Percentiles rank a stretch among this genome's conserved stretches.
These are phyloP conservation scores for Stenchaetothrips biformis DNA, from an alignment of 2,888 invertebrate species.

Conservation along the genomic window DNA sequence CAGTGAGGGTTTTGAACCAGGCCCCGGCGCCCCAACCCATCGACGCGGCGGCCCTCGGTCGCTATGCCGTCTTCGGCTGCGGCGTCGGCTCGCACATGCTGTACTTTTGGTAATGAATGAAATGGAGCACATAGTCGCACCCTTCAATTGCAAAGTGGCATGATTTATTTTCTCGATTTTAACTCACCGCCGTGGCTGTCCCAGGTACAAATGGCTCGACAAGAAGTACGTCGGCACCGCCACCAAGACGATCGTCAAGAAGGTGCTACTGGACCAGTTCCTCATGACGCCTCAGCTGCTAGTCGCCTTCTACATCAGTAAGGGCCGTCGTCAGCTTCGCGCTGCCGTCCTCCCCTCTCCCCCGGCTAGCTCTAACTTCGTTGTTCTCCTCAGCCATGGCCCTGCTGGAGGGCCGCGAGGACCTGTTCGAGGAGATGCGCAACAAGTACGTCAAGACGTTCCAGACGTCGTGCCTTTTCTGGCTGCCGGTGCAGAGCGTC, in stretches of 20 bases:
- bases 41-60: slow-evolving; percentile 52
- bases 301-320: slow-evolving; percentile 65
- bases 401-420: slow-evolving; percentile 63
- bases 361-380: not conserved
- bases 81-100: slow-evolving; percentile 57
- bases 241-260: slow-evolving; percentile 57
- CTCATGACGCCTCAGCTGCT: slow-evolving; percentile 68
- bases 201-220: slow-evolving; percentile 77
- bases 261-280: slow-evolving; percentile 71
- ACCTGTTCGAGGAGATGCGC: slow-evolving; percentile 65
- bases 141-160: not conserved
- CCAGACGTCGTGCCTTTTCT: slow-evolving; percentile 71
- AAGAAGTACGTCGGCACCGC: slow-evolving; percentile 61
- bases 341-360: no score
- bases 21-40: slow-evolving; percentile 43
- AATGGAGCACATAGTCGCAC: slow-evolving; percentile 12
- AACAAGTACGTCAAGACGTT: slow-evolving; percentile 67
- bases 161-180: not conserved
- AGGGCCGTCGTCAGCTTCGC: not conserved
- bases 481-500: slow-evolving; percentile 74
- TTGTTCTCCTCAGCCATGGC: slow-evolving; percentile 60
- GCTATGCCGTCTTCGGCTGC: slow-evolving; percentile 59
- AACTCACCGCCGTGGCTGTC: slow-evolving; percentile 32
- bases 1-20: slow-evolving; percentile 40
- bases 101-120: slow-evolving; percentile 54